Conservation (phyloP, 2,113 vertebrate species). For the Sarotherodon lohbergeri region DNA sequence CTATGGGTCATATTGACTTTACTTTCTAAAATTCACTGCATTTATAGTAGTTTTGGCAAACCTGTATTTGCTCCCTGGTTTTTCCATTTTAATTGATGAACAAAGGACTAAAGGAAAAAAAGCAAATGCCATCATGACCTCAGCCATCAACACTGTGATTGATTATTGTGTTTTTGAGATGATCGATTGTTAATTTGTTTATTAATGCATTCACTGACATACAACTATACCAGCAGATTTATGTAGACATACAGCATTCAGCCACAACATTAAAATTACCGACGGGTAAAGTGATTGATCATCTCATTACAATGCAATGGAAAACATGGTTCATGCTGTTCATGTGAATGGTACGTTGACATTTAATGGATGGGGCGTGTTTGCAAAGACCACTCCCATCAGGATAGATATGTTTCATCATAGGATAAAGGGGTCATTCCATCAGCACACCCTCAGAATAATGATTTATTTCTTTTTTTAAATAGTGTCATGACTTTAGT, state of each 20-base stretch:
- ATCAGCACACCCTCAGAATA: not conserved
- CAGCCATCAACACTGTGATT: not conserved
- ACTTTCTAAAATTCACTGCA: not conserved
- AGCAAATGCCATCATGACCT: not conserved
- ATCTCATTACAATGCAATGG: not conserved
- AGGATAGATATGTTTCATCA: not conserved
- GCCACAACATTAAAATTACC: not conserved
- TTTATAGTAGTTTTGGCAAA: not conserved
- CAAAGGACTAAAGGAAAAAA: not conserved
- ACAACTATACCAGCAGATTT: not conserved
- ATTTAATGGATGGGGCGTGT: not conserved
- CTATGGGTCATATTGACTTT: not conserved
- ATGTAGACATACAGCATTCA: not conserved
- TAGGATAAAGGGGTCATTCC: not conserved
- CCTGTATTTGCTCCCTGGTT: not conserved
- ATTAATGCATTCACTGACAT: not conserved
- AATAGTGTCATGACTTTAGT: not conserved
- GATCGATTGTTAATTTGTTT: conserved; percentile 6
- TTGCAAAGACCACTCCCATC: not conserved
- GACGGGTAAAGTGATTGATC: not conserved
- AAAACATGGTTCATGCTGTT: not conserved
- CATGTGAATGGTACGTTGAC: not conserved
- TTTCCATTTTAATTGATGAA: not conserved
- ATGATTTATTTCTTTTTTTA: not conserved
- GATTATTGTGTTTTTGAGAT: not conserved